Evolutionary conservation across 2,888 invertebrate species (phyloP).

Genomic region (Epinotia demarniana): DNA sequence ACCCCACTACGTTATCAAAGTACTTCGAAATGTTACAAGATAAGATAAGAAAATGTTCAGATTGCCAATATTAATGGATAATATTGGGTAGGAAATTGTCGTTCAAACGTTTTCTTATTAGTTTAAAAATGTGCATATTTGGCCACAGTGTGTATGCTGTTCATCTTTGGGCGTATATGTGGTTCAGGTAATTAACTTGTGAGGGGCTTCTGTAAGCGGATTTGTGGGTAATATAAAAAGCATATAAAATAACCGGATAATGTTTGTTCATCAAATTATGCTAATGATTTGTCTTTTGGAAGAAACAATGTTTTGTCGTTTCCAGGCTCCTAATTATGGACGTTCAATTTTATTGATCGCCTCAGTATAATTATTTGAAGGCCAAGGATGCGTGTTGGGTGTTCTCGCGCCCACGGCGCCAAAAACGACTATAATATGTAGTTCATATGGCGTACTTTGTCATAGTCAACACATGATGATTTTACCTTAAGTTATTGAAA

Average conservation of each 20-base stretch:
- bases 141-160: background rate
- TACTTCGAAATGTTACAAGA: no score
- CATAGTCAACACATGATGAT: background rate
- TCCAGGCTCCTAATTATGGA: no score
- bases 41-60: no score
- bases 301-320: no score
- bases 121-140: background rate
- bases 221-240: conserved; percentile 12
- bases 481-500: background rate
- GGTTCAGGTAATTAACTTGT: conserved; percentile 22
- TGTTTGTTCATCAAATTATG: conserved; percentile 2
- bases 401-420: no score
- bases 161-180: conserved; percentile 6
- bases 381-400: no score
- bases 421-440: no score
- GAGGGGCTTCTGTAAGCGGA: conserved; percentile 15
- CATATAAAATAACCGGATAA: background rate
- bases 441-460: no score
- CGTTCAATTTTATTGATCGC: no score
- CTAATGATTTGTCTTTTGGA: background rate
- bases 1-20: no score
- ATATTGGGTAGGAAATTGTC: background rate
- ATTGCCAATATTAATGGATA: background rate
- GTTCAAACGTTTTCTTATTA: background rate
- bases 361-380: no score